phyloP scores from a whole-genome alignment of 2,888 invertebrate genomes.

The Aspidiotus rigidus region DNA sequence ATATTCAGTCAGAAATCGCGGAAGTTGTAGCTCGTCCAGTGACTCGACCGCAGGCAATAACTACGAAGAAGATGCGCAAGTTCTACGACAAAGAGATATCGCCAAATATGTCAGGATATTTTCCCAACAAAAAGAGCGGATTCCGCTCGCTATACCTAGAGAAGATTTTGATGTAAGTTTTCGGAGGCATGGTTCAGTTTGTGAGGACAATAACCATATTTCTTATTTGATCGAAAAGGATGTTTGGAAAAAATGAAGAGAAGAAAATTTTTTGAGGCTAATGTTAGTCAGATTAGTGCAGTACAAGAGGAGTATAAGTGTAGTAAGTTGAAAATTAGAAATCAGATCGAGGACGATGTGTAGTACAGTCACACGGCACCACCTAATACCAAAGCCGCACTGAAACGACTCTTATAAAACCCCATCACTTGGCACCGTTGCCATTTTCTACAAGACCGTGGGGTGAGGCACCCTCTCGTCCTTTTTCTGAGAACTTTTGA shows the following conservation, averaged over 20 bases:
- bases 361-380: too few relatives aligned
- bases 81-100: constrained; percentile 39
- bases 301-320: too few relatives aligned
- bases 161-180: constrained; percentile 23
- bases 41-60: constrained; percentile 41
- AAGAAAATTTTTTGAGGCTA: too few relatives aligned
- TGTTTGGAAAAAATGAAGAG: neutral
- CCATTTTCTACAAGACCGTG: too few relatives aligned
- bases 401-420: too few relatives aligned
- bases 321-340: too few relatives aligned
- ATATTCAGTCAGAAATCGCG: constrained; percentile 35
- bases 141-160: constrained; percentile 17
- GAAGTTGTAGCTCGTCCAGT: constrained; percentile 43
- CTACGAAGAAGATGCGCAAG: constrained; percentile 43
- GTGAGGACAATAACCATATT: neutral
- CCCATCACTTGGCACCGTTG: too few relatives aligned
- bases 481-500: too few relatives aligned
- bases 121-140: constrained; percentile 18
- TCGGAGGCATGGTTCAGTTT: neutral
- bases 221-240: neutral
- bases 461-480: too few relatives aligned
- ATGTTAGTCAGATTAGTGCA: too few relatives aligned
- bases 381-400: too few relatives aligned
- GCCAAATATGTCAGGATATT: constrained; percentile 20
- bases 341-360: too few relatives aligned